These are phyloP conservation scores for Cercopithecus neglectus DNA, from an alignment of 2,797 vertebrate species.

Conservation along the genomic window DNA sequence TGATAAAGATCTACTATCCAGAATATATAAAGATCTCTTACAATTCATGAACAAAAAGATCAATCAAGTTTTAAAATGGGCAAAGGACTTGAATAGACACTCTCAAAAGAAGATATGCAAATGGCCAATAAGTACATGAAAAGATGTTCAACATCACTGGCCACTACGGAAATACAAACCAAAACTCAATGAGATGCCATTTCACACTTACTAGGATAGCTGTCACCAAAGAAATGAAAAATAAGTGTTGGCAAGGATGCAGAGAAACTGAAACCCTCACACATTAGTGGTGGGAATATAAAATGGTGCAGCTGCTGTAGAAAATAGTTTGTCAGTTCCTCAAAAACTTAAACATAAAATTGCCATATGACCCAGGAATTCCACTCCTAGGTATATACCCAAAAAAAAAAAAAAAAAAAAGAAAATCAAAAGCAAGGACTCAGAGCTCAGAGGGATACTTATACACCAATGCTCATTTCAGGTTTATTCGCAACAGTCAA, in stretches of 20 bases:
- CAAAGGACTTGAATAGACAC: background rate
- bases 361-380: background rate
- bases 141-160: background rate
- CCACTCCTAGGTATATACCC: background rate
- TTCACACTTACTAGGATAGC: background rate
- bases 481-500: background rate
- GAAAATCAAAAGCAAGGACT: background rate
- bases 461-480: background rate
- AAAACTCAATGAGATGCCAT: background rate
- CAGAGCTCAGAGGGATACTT: background rate
- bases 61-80: background rate
- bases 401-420: background rate
- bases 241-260: background rate
- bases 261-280: background rate
- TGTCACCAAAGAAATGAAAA: background rate
- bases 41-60: constrained; percentile 15
- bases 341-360: constrained; percentile 9
- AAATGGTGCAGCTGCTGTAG: background rate
- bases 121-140: background rate
- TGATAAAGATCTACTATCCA: background rate
- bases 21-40: background rate
- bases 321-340: background rate
- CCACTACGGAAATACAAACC: background rate
- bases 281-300: background rate
- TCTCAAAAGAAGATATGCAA: background rate